These are phyloP conservation scores for Eublepharis macularius DNA, from an alignment of 2,113 vertebrate species.

Conservation along the genomic window DNA sequence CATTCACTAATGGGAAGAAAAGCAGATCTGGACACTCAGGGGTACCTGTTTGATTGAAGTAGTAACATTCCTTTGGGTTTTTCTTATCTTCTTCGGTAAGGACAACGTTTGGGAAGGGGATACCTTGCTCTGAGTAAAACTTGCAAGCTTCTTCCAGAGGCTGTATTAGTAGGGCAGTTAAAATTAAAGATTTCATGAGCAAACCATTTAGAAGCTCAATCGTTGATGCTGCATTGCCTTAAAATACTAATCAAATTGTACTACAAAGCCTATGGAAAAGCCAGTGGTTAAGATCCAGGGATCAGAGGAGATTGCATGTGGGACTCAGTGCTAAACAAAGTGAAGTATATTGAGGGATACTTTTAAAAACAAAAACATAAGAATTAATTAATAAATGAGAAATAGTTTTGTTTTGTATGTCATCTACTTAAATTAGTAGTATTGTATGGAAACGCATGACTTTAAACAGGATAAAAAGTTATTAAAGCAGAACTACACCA, in stretches of 20 bases:
- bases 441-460: not conserved
- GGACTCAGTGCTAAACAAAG: not conserved
- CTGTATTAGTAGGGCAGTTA: constrained; percentile 54
- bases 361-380: not conserved
- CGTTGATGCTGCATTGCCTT: not conserved
- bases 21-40: constrained; percentile 67
- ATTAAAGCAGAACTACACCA: no score
- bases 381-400: not conserved
- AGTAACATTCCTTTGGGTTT: constrained; percentile 78
- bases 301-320: not conserved
- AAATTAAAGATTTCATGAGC: constrained; percentile 10
- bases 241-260: not conserved
- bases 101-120: constrained; percentile 74
- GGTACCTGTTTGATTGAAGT: constrained; percentile 66
- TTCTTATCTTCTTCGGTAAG: constrained; percentile 69
- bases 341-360: not conserved
- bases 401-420: not conserved
- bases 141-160: constrained; percentile 72
- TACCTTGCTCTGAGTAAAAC: constrained; percentile 75
- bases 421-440: not conserved
- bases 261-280: not conserved
- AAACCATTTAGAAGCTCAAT: not conserved
- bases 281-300: not conserved
- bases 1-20: constrained; percentile 81
- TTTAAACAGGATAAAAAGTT: not conserved